Evolutionary conservation across 1,140 invertebrate genomes (phyloP).

Genomic region (Heliothis subflexa): DNA sequence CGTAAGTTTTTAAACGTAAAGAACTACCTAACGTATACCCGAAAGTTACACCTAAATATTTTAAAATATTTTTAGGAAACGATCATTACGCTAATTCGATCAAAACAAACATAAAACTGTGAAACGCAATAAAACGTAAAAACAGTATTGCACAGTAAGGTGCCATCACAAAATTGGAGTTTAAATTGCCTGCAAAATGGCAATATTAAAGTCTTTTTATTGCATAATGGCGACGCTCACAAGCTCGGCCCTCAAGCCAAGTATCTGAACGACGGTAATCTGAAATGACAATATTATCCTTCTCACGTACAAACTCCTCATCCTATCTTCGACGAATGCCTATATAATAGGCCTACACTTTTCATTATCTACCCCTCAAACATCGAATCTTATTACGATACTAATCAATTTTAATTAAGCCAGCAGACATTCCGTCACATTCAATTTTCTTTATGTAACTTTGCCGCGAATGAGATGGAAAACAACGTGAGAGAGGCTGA

Average conservation of each 20-base stretch:
- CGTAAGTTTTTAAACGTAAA: too few species aligned
- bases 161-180: constrained; percentile 46
- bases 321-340: constrained; percentile 36
- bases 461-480: constrained; percentile 12
- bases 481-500: constrained; percentile 15
- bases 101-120: constrained; percentile 18
- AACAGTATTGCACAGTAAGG: constrained; percentile 31
- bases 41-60: too few species aligned
- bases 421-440: not conserved
- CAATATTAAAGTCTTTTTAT: constrained; percentile 51
- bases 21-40: too few species aligned
- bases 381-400: not conserved
- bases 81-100: constrained; percentile 2
- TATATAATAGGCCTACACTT: constrained; percentile 31
- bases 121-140: constrained; percentile 37
- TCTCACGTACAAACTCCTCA: constrained; percentile 48
- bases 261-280: constrained; percentile 49
- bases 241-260: constrained; percentile 37
- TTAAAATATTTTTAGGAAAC: not conserved
- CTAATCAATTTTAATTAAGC: constrained; percentile 23
- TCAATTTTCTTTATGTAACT: constrained; percentile 36
- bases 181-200: constrained; percentile 53
- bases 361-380: constrained; percentile 27
- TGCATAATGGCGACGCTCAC: constrained; percentile 44
- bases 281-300: constrained; percentile 57